Conservation (phyloP, 2,797 vertebrate genomes). For the Coregonus ussuriensis region DNA sequence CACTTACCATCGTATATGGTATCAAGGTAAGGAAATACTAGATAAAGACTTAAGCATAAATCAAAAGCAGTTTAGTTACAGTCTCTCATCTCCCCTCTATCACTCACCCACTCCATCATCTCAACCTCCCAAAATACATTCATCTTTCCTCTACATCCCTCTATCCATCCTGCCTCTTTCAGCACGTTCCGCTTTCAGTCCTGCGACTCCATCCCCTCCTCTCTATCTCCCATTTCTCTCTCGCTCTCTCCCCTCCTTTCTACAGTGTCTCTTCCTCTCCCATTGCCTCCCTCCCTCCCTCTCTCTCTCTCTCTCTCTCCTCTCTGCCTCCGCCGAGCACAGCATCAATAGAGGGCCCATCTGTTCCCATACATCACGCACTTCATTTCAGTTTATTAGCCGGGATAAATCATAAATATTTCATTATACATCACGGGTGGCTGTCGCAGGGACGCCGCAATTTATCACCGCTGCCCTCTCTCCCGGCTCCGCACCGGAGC, state of each 20-base stretch:
- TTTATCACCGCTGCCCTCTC: conserved; percentile 87
- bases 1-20: background rate
- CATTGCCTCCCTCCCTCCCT: background rate
- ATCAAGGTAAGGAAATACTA: background rate
- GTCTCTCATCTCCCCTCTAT: background rate
- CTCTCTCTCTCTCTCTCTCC: conserved; percentile 54
- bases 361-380: conserved; percentile 89
- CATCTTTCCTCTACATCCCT: conserved; percentile 27
- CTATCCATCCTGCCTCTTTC: conserved; percentile 37
- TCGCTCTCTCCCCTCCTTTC: conserved; percentile 11
- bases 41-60: background rate
- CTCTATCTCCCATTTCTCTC: conserved; percentile 15
- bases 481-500: conserved; percentile 74
- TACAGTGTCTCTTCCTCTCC: conserved; percentile 58
- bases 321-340: conserved; percentile 51
- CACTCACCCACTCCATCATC: conserved; percentile 45
- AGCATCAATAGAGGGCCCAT: conserved; percentile 84
- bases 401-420: conserved; percentile 97
- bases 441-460: conserved; percentile 81
- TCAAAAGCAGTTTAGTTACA: background rate
- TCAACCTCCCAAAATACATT: conserved; percentile 34
- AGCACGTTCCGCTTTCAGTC: background rate
- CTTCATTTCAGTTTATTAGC: conserved; percentile 95
- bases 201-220: conserved; percentile 25
- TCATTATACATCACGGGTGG: conserved; percentile 86